A percentile compares a stretch with the other conserved stretches of the same genome.
Conservation (phyloP, 2,888 invertebrate species). For the Pristionchus fissidentatus region DNA sequence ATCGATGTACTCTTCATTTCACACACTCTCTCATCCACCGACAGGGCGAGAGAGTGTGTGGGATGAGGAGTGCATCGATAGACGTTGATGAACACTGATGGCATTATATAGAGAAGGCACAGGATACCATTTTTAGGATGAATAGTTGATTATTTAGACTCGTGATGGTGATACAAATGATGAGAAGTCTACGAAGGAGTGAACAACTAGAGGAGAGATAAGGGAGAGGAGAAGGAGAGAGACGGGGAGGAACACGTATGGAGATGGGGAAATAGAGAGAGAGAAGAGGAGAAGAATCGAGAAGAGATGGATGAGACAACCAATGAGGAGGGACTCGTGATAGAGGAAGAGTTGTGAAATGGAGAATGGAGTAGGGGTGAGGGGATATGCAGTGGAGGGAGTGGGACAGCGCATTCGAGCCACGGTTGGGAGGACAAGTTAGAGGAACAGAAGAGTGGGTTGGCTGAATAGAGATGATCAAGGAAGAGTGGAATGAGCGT, state of each 20-base stretch:
- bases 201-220: background rate
- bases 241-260: background rate
- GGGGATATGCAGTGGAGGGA: too few relatives aligned
- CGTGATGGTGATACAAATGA: too few relatives aligned
- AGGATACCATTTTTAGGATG: too few relatives aligned
- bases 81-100: background rate
- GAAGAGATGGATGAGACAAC: background rate
- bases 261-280: slow-evolving; percentile 4
- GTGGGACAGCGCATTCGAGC: background rate
- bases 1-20: too few relatives aligned
- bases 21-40: too few relatives aligned
- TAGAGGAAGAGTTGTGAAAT: slow-evolving; percentile 37
- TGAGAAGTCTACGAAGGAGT: too few relatives aligned
- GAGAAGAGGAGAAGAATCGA: slow-evolving; percentile 12
- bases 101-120: too few relatives aligned
- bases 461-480: background rate
- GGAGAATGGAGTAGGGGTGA: background rate
- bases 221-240: background rate
- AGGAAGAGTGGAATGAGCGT: too few relatives aligned
- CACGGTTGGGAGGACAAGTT: background rate
- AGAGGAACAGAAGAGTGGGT: background rate
- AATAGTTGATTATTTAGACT: too few relatives aligned
- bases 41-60: too few relatives aligned
- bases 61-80: background rate
- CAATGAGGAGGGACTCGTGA: background rate